phyloP scores from a whole-genome alignment of 2,797 vertebrate species.

The Myotis findleyi region DNA sequence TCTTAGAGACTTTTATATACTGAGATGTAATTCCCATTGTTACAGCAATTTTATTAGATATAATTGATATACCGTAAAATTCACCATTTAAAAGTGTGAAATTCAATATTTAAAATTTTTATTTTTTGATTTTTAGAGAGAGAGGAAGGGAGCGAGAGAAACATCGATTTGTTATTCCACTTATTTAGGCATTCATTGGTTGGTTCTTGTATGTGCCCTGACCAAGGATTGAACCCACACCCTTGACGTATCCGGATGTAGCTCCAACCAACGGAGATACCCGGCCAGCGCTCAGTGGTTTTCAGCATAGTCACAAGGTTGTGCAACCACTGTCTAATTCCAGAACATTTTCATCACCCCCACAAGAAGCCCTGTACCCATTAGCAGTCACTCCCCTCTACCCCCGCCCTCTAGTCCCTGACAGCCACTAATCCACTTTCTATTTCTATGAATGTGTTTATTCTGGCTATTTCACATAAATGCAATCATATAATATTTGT shows the following conservation, averaged over 20 bases:
- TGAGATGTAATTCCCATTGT: neutral
- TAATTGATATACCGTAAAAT: neutral
- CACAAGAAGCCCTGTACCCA: neutral
- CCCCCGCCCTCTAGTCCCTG: neutral
- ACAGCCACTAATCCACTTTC: neutral
- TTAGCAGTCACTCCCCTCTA: neutral
- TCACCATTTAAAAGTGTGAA: neutral
- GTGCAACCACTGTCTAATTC: neutral
- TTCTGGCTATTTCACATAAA: neutral
- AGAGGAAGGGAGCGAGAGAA: neutral
- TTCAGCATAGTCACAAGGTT: neutral
- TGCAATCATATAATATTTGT: neutral
- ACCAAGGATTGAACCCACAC: neutral
- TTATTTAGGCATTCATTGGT: neutral
- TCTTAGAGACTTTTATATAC: neutral
- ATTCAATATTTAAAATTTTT: neutral
- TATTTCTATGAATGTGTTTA: neutral
- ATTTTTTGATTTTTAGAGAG: neutral
- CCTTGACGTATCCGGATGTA: neutral
- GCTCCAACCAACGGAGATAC: neutral
- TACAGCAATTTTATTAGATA: neutral
- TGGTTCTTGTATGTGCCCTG: neutral
- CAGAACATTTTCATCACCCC: neutral
- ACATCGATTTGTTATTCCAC: neutral
- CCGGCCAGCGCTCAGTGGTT: neutral